A percentile compares a stretch with the other conserved stretches of the same genome.
Evolutionary conservation across 2,113 vertebrate species (phyloP).

Genomic region (Rhabdornis inornatus): DNA sequence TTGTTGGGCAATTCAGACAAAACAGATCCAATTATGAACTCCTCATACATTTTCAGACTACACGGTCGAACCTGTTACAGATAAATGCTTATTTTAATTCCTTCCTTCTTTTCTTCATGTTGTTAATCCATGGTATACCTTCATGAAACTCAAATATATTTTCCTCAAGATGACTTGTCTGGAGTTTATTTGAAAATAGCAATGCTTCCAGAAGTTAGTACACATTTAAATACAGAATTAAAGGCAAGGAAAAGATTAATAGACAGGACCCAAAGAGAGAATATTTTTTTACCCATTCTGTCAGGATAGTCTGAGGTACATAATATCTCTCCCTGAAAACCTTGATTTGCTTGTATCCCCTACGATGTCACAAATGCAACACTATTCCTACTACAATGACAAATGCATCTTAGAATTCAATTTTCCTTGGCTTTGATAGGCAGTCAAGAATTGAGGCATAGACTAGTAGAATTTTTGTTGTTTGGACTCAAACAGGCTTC

Average conservation of each 20-base stretch:
- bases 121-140: background rate
- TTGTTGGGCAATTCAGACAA: background rate
- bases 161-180: background rate
- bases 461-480: background rate
- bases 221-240: background rate
- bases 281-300: background rate
- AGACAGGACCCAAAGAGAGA: background rate
- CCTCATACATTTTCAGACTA: background rate
- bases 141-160: background rate
- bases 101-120: background rate
- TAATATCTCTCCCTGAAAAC: background rate
- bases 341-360: background rate
- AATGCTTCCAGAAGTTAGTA: background rate
- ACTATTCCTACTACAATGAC: background rate
- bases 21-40: background rate
- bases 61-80: background rate
- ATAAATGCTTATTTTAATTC: background rate
- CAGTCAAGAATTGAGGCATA: background rate
- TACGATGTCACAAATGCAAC: background rate
- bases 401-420: background rate
- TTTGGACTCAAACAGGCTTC: background rate
- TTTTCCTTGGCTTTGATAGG: background rate
- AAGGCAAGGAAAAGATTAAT: background rate
- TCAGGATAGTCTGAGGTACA: background rate
- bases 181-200: background rate